phyloP scores from a whole-genome alignment of 2,888 invertebrate genomes.

The Lagria hirta region DNA sequence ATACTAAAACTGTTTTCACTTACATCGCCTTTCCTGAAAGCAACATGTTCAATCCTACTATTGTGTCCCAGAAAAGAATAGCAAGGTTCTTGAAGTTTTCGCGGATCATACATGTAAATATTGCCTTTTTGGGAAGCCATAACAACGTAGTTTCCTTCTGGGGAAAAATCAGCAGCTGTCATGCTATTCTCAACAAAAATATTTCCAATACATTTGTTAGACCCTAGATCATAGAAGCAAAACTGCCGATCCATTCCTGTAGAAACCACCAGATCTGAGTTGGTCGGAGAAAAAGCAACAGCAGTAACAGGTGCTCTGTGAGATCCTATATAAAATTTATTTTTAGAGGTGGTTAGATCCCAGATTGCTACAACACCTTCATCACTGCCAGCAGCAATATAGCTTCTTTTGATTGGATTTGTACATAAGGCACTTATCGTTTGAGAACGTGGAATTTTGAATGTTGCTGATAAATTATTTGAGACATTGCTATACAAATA shows the following conservation, averaged over 20 bases:
- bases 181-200: slow-evolving; percentile 45
- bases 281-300: slow-evolving; percentile 59
- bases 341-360: slow-evolving; percentile 47
- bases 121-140: slow-evolving; percentile 61
- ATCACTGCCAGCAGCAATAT: slow-evolving; percentile 47
- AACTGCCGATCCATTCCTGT: slow-evolving; percentile 61
- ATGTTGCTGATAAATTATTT: slow-evolving; percentile 40
- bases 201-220: slow-evolving; percentile 48
- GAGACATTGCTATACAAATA: slow-evolving; percentile 45
- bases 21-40: slow-evolving; percentile 50
- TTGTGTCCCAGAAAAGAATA: slow-evolving; percentile 58
- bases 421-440: slow-evolving; percentile 45
- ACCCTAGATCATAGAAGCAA: slow-evolving; percentile 60
- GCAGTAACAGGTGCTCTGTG: slow-evolving; percentile 63
- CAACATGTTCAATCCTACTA: slow-evolving; percentile 55
- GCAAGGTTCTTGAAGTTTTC: slow-evolving; percentile 56
- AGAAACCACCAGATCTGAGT: slow-evolving; percentile 59
- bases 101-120: slow-evolving; percentile 59
- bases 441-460: slow-evolving; percentile 46
- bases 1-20: slow-evolving; percentile 11
- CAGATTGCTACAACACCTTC: slow-evolving; percentile 51
- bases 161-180: slow-evolving; percentile 46
- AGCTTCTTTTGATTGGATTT: slow-evolving; percentile 45
- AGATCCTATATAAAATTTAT: slow-evolving; percentile 43
- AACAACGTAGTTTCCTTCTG: slow-evolving; percentile 56